Evolutionary conservation across 2,113 vertebrate species (phyloP), one percentile per base, ranked within the genome.

Genomic region (Rhombomys opimus): DNA sequence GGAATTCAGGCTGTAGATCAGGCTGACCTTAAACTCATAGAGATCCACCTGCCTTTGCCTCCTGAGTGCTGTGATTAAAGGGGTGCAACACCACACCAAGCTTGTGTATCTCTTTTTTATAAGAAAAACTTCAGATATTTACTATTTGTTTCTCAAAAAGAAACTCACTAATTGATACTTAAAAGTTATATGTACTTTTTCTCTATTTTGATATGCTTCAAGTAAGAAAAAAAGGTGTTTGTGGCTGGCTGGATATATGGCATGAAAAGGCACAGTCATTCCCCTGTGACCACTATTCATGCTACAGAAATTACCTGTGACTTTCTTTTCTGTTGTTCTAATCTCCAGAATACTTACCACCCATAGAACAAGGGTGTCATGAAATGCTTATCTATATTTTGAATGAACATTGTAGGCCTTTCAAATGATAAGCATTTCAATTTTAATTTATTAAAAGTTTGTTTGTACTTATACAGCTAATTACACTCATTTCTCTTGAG

Each of bases 401-500:
- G 41, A 95, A 61, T 96, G 76, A 85, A 82, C 22, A 87, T 46
- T 50, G 1, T 61, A 92, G 84, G 25, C 57, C 27, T 97, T 94
- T 86, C 75, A 93, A 59, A 77, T 86, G 52, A 73, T 76, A 72
- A 76, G 23, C 81, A 67, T 92, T 94, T 82, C 12, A 82, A 1
- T 90, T 80, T 91, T 90, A 70, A 61, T 63, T 59, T 90, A 2
- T 86, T 76, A 67, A 76, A 22, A 46, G 22, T 89, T 84, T 65
- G 75, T 54, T 91, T 57, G 17, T 86, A 65, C 2, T 57, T 78
- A 76, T 90, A 73, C 12, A 96, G 67, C 54, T 87, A 93, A 80
- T 89, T 82, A 77, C 96, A 75, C 57, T 82, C 20, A 84, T 73
- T 97, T 87, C 77, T 63, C 85, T 91, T 95, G 68, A 88, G 67